Evolutionary conservation across 2,888 invertebrate genomes (phyloP).

Genomic region (Octonoba sinensis): DNA sequence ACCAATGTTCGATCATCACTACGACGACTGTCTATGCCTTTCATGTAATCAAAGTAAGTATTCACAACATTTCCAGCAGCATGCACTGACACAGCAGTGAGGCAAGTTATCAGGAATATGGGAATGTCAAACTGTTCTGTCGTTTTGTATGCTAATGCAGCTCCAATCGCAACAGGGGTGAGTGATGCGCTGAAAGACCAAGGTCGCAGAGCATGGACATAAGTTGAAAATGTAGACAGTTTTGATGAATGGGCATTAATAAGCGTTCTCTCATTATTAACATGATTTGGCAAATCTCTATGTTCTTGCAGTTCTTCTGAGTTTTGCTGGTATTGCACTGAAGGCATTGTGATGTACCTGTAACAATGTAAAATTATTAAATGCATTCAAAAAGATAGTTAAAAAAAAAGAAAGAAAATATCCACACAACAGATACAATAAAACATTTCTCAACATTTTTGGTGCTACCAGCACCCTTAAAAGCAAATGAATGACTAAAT

Average conservation of each 20-base stretch:
- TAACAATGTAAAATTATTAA: slow-evolving; percentile 4
- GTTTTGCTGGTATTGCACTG: slow-evolving; percentile 35
- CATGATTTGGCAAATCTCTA: slow-evolving; percentile 20
- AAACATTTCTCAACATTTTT: too few species aligned
- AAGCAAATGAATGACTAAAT: too few species aligned
- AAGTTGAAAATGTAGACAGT: slow-evolving; percentile 73
- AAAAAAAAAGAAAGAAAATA: too few species aligned
- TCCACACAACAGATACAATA: too few species aligned
- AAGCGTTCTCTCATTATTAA: background rate
- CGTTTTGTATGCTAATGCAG: slow-evolving; percentile 87
- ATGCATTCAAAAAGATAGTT: background rate
- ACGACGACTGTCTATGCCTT: slow-evolving; percentile 85
- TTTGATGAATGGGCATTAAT: slow-evolving; percentile 17
- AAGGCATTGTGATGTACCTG: slow-evolving; percentile 39
- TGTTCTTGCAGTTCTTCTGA: slow-evolving; percentile 35
- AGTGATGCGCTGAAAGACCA: slow-evolving; percentile 95
- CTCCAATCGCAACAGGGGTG: slow-evolving; percentile 90
- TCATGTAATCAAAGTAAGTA: slow-evolving; percentile 94
- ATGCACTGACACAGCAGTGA: slow-evolving; percentile 91
- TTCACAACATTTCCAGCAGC: slow-evolving; percentile 97
- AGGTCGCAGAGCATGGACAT: slow-evolving; percentile 88
- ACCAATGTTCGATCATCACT: slow-evolving; percentile 94
- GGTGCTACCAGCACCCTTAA: too few species aligned
- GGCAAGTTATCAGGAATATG: slow-evolving; percentile 83
- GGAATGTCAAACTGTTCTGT: slow-evolving; percentile 82